Base-by-base conservation (phyloP, 2,113 vertebrate species). In the Antennarius striatus region DNA sequence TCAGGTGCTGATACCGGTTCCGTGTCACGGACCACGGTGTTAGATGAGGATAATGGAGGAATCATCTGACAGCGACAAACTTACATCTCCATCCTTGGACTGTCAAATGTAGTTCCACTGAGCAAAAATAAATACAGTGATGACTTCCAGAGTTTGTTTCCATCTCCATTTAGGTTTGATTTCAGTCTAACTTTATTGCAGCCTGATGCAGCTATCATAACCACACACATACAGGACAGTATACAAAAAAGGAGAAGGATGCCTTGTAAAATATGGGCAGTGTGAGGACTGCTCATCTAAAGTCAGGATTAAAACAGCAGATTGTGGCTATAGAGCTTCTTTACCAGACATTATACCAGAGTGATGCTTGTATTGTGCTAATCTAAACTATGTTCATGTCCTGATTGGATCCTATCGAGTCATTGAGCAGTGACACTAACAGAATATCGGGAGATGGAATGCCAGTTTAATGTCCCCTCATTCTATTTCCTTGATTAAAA, bases 321-420 rank as follows among this genome's bases (percentile, higher is more conserved):
- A 13, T 52, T 22, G 32, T 46, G 32, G 15, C 1, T 52, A 15
- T 47, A 39, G 56, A 54, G 48, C 39, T 53, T 58, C 54, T 79
- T 79, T 73, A 54, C 42, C 54, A 48, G 71, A 64, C 45, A 56
- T 68, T 30, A 55, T 54, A 68, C 39, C 10, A 59, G 28, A 51
- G 61, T 70, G 62, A 59, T 58, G 57, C 61, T 72, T 39, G 30
- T 50, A 60, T 79, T 56, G 14, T 36, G 5, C 68, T 86, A 77
- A 75, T 82, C 76, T 73, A 54, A 56, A 56, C 52, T 32, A 56
- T 62, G 67, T 83, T 66, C 63, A 53, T 40, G 3, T 67, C 72
- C 42, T 52, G 64, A 64, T 68, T 57, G 63, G 67, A 68, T 59
- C 54, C 50, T 57, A 4, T 48, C 40, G 2, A 10, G 48, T 56